phyloP scores from a whole-genome alignment of 2,113 vertebrate genomes.

The Rousettus leschenaultii region DNA sequence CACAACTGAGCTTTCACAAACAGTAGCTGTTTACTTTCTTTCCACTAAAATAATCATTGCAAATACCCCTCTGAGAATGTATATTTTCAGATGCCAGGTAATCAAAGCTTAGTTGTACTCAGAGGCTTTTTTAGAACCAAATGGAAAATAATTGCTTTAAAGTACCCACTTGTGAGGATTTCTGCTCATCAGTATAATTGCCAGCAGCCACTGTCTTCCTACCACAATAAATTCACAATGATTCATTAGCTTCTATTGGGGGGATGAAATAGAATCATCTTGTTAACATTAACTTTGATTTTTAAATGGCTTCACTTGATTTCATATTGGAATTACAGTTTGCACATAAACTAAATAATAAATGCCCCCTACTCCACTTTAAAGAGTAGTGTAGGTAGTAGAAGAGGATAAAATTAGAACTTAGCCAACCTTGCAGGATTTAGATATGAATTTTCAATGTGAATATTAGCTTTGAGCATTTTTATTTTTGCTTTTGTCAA shows the following conservation, averaged over 20 bases:
- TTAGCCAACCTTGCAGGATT: constrained; percentile 32
- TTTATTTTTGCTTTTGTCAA: constrained; percentile 43
- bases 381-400: not conserved
- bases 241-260: constrained; percentile 76
- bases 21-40: constrained; percentile 50
- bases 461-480: constrained; percentile 30
- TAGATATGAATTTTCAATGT: constrained; percentile 23
- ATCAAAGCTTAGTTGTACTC: constrained; percentile 73
- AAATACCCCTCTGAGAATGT: constrained; percentile 71
- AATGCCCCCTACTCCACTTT: not conserved
- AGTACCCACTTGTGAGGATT: constrained; percentile 73
- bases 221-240: constrained; percentile 75
- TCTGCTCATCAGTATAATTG: constrained; percentile 78
- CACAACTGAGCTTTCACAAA: constrained; percentile 18
- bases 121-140: constrained; percentile 48
- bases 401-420: constrained; percentile 31
- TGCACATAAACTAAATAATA: constrained; percentile 47
- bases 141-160: constrained; percentile 80
- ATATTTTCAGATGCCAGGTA: constrained; percentile 76
- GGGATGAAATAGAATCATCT: constrained; percentile 68
- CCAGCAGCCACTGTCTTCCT: constrained; percentile 72
- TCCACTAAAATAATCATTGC: constrained; percentile 56
- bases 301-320: constrained; percentile 64
- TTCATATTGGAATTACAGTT: constrained; percentile 4
- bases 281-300: constrained; percentile 64